Evolutionary conservation across 2,797 vertebrate species (phyloP).

Genomic region (Clarias platycephalus): DNA sequence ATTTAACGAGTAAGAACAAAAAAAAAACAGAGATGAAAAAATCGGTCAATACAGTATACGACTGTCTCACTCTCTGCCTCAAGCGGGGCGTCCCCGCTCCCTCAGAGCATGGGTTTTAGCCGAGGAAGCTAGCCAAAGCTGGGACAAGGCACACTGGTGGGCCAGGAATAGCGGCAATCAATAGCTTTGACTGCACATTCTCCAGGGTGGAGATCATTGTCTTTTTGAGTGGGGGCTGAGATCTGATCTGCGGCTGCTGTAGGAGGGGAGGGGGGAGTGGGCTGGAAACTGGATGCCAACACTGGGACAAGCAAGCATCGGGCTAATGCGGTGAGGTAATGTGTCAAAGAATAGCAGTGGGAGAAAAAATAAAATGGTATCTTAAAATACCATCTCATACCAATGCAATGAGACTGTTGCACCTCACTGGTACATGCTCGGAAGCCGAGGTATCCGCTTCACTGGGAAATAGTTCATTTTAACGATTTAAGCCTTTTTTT

Average conservation of each 20-base stretch:
- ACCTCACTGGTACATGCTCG: not conserved
- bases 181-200: constrained; percentile 87
- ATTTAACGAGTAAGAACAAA: constrained; percentile 23
- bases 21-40: constrained; percentile 26
- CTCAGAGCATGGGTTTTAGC: constrained; percentile 61
- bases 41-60: constrained; percentile 40
- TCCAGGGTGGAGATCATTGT: constrained; percentile 88
- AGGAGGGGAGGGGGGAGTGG: constrained; percentile 74
- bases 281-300: constrained; percentile 81
- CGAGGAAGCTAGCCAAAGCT: constrained; percentile 71
- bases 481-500: not conserved
- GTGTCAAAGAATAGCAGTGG: constrained; percentile 75
- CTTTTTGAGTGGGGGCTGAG: constrained; percentile 87
- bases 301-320: constrained; percentile 70
- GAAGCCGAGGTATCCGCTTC: not conserved
- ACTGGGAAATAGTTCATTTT: not conserved
- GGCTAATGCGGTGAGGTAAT: constrained; percentile 79
- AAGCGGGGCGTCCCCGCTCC: constrained; percentile 42
- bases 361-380: constrained; percentile 66
- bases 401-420: constrained; percentile 12
- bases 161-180: constrained; percentile 94
- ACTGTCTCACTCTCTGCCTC: constrained; percentile 34
- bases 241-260: constrained; percentile 81
- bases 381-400: constrained; percentile 71
- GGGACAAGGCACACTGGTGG: constrained; percentile 79